A percentile compares a stretch with the other conserved stretches of the same genome.
phyloP scores from a whole-genome alignment of 1,140 invertebrate species.

The Drosophila parvula region DNA sequence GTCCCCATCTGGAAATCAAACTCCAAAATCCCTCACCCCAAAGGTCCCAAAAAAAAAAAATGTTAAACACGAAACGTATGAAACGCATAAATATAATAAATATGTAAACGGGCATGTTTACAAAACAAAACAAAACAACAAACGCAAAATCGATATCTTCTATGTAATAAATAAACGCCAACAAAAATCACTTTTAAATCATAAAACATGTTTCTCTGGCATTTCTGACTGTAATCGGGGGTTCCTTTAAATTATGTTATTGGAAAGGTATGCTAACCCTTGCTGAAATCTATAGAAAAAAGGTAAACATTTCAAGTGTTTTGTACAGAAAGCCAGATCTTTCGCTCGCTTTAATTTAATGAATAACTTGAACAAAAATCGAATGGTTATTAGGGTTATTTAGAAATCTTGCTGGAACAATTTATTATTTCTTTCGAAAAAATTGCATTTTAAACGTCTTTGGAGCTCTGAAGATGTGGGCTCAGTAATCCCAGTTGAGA shows the following conservation, averaged over 20 bases:
- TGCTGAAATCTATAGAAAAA: no score
- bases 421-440: no score
- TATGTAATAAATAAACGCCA: conserved; percentile 49
- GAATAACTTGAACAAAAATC: no score
- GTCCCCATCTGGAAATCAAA: conserved; percentile 12
- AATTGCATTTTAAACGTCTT: no score
- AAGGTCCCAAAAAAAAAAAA: conserved; percentile 23
- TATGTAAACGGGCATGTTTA: conserved; percentile 34
- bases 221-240: no score
- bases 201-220: not conserved
- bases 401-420: no score
- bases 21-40: conserved; percentile 5
- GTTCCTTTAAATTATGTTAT: not conserved
- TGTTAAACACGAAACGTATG: conserved; percentile 37
- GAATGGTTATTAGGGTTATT: no score
- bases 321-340: no score
- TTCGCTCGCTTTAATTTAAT: no score
- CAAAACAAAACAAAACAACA: conserved; percentile 9
- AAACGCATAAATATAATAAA: conserved; percentile 38
- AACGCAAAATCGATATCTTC: conserved; percentile 39
- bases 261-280: not conserved
- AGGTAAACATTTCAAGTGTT: no score
- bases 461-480: no score
- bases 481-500: no score
- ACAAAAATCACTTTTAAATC: conserved; percentile 41